phyloP scores from a whole-genome alignment of 1,140 invertebrate species.

The Scaptomyza hsui region DNA sequence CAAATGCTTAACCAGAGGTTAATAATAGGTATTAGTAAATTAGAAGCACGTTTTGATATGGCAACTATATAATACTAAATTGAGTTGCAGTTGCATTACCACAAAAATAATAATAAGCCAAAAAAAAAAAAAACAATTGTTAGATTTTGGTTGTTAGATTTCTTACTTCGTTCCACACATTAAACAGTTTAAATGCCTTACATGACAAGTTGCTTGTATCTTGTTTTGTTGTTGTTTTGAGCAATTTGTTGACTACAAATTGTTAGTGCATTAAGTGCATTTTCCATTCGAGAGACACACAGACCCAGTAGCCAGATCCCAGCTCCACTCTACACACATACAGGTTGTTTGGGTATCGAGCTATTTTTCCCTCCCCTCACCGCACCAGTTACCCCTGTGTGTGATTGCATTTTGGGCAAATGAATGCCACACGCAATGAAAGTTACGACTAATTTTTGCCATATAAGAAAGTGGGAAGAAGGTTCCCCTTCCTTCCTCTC shows the following conservation, averaged over 20 bases:
- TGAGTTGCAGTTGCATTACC: neutral
- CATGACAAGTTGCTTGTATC: constrained; percentile 41
- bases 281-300: constrained; percentile 33
- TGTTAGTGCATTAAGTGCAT: constrained; percentile 32
- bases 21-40: constrained; percentile 21
- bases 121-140: constrained; percentile 15
- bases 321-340: neutral
- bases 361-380: neutral
- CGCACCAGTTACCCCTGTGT: neutral
- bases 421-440: constrained; percentile 33
- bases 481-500: too few relatives aligned
- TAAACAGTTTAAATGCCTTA: constrained; percentile 51
- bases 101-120: neutral
- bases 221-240: constrained; percentile 21
- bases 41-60: constrained; percentile 25
- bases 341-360: neutral
- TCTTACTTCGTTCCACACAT: constrained; percentile 51
- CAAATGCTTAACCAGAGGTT: neutral
- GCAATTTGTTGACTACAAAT: constrained; percentile 41
- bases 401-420: constrained; percentile 23
- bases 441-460: constrained; percentile 22
- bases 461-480: constrained; percentile 1
- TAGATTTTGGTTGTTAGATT: constrained; percentile 45
- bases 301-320: constrained; percentile 18
- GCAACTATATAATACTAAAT: neutral